These are phyloP conservation scores for Lytechinus pictus DNA, from an alignment of 35 echinoderm and acorn worm genomes.

Conservation along the genomic window DNA sequence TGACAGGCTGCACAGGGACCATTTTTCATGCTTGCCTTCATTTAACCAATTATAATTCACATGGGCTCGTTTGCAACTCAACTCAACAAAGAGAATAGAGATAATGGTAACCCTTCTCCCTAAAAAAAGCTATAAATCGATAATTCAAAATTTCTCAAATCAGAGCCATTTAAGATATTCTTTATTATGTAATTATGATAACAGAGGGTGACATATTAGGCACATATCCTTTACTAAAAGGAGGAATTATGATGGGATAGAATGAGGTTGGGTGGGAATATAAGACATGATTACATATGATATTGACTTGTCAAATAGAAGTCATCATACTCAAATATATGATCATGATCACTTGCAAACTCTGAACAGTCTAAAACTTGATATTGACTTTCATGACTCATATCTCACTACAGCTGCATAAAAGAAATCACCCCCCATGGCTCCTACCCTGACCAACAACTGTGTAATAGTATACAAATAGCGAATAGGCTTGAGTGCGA, in stretches of 20 bases:
- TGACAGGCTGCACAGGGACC: no score
- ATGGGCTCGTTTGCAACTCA: no score
- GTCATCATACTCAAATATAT: neutral
- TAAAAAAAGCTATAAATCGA: no score
- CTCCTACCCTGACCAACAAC: no score
- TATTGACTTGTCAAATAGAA: neutral
- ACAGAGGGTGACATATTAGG: no score
- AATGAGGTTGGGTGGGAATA: neutral
- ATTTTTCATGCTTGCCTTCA: no score
- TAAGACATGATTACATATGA: neutral
- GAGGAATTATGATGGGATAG: neutral
- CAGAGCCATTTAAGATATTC: neutral
- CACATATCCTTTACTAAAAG: neutral
- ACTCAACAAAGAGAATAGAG: no score
- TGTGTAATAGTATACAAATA: no score
- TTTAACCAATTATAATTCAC: no score
- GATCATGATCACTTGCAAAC: neutral
- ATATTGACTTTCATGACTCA: neutral
- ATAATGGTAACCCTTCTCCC: no score
- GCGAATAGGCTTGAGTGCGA: no score
- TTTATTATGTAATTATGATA: neutral
- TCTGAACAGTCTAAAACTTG: neutral
- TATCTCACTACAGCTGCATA: neutral
- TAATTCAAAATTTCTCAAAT: neutral
- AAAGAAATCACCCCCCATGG: no score